These are phyloP conservation scores for Channa striata DNA, from an alignment of 2,797 vertebrate species.

Conservation along the genomic window DNA sequence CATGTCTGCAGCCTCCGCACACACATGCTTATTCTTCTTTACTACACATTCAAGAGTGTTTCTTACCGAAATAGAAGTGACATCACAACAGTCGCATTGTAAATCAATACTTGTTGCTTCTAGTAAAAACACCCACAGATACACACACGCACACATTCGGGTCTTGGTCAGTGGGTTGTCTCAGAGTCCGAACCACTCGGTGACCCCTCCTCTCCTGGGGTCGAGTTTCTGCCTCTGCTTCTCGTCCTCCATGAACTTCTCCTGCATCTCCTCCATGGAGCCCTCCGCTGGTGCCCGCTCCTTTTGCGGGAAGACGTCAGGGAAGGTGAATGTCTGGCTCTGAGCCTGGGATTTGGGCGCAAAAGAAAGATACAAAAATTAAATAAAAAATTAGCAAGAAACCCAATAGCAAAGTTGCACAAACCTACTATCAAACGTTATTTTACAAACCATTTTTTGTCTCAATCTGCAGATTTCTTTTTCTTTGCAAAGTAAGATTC, in stretches of 20 bases:
- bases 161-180: constrained; percentile 48
- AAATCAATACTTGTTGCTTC: constrained; percentile 53
- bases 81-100: constrained; percentile 60
- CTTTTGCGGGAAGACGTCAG: constrained; percentile 91
- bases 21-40: constrained; percentile 58
- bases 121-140: constrained; percentile 32
- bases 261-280: constrained; percentile 83
- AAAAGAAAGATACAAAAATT: constrained; percentile 8
- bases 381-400: constrained; percentile 22
- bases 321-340: constrained; percentile 93
- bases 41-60: constrained; percentile 48
- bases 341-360: constrained; percentile 81
- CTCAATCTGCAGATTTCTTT: constrained; percentile 6
- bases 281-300: constrained; percentile 70
- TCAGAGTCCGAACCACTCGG: constrained; percentile 93
- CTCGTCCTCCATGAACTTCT: constrained; percentile 87
- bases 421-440: neutral
- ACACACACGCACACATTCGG: constrained; percentile 16
- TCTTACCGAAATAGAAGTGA: constrained; percentile 70
- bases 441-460: constrained; percentile 8
- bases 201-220: constrained; percentile 90
- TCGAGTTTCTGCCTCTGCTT: constrained; percentile 85
- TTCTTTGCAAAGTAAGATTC: constrained; percentile 24
- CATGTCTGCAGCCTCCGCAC: constrained; percentile 55
- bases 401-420: constrained; percentile 1